Conservation (phyloP, 23 tunicate species). For the Ciona savignyi region DNA sequence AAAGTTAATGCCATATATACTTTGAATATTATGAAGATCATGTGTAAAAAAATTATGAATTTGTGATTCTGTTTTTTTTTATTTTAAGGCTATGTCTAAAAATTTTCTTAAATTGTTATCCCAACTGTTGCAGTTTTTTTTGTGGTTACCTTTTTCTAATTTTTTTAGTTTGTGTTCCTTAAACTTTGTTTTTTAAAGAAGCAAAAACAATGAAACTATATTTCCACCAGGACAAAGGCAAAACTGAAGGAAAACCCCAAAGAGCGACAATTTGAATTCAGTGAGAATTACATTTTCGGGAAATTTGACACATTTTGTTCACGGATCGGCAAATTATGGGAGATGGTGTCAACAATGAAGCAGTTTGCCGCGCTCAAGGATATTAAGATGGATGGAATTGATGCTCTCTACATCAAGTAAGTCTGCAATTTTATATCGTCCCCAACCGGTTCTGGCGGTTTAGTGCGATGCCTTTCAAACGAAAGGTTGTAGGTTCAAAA, state of each 20-base stretch:
- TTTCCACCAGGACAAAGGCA: constrained; percentile 54
- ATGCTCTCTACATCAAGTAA: constrained; percentile 76
- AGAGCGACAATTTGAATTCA: constrained; percentile 95
- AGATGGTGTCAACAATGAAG: constrained; percentile 76
- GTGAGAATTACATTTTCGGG: constrained; percentile 95
- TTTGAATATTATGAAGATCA: too few relatives aligned
- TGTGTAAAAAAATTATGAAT: too few relatives aligned
- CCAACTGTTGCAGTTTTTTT: not conserved
- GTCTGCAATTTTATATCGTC: too few relatives aligned
- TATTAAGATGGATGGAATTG: constrained; percentile 92
- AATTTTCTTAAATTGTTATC: too few relatives aligned
- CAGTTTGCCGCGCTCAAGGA: constrained; percentile 57
- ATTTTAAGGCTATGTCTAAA: too few relatives aligned
- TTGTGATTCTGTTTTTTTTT: too few relatives aligned
- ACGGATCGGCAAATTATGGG: constrained; percentile 54
- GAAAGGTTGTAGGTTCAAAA: too few relatives aligned
- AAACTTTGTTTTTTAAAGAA: not conserved
- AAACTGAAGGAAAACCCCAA: constrained; percentile 76
- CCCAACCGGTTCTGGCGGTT: too few relatives aligned
- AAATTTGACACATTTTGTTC: constrained; percentile 86
- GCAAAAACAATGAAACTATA: not conserved
- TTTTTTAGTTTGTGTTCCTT: not conserved
- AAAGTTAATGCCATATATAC: too few relatives aligned
- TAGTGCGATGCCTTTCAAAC: too few relatives aligned
- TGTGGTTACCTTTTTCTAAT: not conserved